Percentiles rank a stretch among this genome's conserved stretches.
These are phyloP conservation scores for Zygogramma bicolorata DNA, from an alignment of 2,888 invertebrate species.

Conservation along the genomic window DNA sequence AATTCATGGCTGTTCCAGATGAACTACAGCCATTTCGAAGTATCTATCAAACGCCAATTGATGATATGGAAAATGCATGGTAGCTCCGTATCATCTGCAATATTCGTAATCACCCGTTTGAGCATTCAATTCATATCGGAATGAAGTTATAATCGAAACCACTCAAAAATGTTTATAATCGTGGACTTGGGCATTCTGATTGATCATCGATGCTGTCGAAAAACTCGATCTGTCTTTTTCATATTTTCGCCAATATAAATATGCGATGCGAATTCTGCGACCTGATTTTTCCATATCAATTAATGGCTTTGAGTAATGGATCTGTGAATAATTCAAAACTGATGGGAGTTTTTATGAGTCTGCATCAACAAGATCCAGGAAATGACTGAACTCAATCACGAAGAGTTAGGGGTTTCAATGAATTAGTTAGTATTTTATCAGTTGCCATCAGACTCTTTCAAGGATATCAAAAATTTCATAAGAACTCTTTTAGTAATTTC, in stretches of 20 bases:
- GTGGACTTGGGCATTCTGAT: neutral
- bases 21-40: neutral
- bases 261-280: neutral
- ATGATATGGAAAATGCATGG: constrained; percentile 1
- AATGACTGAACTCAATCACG: too few species aligned
- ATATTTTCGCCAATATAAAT: neutral
- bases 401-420: too few species aligned
- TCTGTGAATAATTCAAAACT: neutral
- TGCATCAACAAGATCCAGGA: too few species aligned
- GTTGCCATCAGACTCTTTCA: too few species aligned
- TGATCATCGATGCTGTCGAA: constrained; percentile 1
- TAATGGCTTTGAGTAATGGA: neutral
- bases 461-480: too few species aligned
- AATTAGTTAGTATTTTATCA: too few species aligned
- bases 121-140: constrained; percentile 1
- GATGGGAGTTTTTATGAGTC: neutral
- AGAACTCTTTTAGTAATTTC: too few species aligned
- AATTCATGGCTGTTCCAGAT: neutral
- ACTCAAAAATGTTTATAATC: constrained; percentile 21
- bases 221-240: neutral
- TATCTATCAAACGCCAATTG: constrained; percentile 3
- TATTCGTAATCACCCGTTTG: neutral
- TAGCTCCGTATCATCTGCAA: neutral
- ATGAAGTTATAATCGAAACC: constrained; percentile 12
- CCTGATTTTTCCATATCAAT: constrained; percentile 7